Base-by-base conservation (phyloP, 2,888 invertebrate genomes). In the Phragmatobia fuliginosa region DNA sequence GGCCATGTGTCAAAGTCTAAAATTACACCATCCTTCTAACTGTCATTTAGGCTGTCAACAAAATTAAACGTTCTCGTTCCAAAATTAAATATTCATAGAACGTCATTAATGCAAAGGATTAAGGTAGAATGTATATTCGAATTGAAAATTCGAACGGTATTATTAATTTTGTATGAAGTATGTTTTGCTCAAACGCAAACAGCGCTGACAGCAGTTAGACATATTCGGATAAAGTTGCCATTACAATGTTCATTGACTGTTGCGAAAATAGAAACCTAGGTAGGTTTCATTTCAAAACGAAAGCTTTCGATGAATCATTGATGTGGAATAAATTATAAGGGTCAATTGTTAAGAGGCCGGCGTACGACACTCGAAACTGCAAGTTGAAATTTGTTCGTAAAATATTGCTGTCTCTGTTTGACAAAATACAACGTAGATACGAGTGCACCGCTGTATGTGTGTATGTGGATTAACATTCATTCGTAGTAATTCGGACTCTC, bases 181-280 rank as follows among this genome's bases (percentile, higher is more conserved):
- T 70, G 65, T 45, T 76, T 79, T 76, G 69, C 77, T 72, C 79
- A 80, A 80, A 71, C 63, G 61, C 74, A 38, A 3, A 14, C 38
- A 73, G 25, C 69, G 70, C 60, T 71, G 75, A 72, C 76, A 73
- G 79, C 67, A 71, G 73, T 73, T 66, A 68, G 72, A 72, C 78
- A 56, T 81, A 79, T 82, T 79, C 78, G 79, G 79, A 75, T 77
- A 82, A 76, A 81, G 69, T 79, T 70, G 72, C 68, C 67, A 76
- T 74, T 76, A 79, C 81, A 79, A 78, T 80, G 78, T 74, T 70
- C 66, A 81, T 59, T 62, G 77, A 52, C 60, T 63, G 70, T 84
- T 84, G 80, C 80, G 82, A 80, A 83, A 84, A 83, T 83, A 84
- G 84, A 78, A 83, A 80, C 69, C 71, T 74, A 77, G 76, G 75